Conservation (phyloP, 2,888 invertebrate genomes). For the Sthenelais limicola region DNA sequence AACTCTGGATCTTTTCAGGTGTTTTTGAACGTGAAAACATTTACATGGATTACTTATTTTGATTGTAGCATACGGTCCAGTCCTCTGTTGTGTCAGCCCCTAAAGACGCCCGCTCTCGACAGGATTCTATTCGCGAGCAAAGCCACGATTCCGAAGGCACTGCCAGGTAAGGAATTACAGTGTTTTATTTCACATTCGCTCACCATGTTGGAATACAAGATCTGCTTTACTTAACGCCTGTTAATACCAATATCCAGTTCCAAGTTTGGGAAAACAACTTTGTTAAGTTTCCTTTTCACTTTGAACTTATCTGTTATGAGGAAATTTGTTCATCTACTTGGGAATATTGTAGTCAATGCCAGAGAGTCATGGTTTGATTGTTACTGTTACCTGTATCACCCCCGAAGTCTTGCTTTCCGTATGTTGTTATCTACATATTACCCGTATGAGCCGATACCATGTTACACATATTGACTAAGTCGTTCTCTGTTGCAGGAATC, state of each 20-base stretch:
- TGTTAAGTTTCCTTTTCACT: neutral
- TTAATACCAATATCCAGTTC: too few relatives aligned
- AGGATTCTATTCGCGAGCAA: constrained; percentile 85
- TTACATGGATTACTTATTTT: constrained; percentile 13
- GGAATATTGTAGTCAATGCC: too few relatives aligned
- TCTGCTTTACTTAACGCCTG: too few relatives aligned
- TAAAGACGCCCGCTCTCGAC: constrained; percentile 85
- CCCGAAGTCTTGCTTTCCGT: too few relatives aligned
- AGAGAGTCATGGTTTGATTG: too few relatives aligned
- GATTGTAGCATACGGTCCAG: constrained; percentile 76
- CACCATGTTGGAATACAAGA: too few relatives aligned
- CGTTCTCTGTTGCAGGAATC: constrained; percentile 77
- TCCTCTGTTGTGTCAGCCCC: constrained; percentile 84
- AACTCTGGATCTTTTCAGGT: neutral
- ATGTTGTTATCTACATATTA: neutral
- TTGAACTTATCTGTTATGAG: neutral
- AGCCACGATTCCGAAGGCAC: constrained; percentile 84
- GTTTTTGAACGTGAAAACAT: neutral
- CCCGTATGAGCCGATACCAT: neutral
- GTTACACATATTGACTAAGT: neutral
- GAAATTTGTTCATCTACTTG: neutral
- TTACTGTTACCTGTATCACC: too few relatives aligned
- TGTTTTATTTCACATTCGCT: too few relatives aligned
- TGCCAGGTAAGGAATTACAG: constrained; percentile 73
- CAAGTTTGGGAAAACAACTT: neutral